Evolutionary conservation across 2,888 invertebrate species (phyloP).

Genomic region (Yponomeuta malinellus): DNA sequence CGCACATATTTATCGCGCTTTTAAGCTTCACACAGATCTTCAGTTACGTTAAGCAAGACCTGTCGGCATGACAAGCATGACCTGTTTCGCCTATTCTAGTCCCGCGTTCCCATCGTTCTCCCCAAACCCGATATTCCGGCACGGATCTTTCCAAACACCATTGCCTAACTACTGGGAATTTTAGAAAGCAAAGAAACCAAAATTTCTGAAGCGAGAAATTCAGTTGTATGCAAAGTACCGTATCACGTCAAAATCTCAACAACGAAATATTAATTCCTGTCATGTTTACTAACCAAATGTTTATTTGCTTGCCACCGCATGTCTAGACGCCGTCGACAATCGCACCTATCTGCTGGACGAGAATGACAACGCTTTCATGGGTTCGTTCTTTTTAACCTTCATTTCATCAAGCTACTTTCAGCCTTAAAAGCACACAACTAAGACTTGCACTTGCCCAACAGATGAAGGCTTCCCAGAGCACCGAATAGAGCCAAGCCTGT

Average conservation of each 20-base stretch:
- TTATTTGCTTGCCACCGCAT: constrained; percentile 37
- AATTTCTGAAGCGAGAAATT: no score
- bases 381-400: constrained; percentile 53
- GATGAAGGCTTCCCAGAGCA: constrained; percentile 60
- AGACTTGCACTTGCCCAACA: constrained; percentile 25
- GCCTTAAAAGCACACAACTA: background rate
- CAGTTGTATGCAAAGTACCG: no score
- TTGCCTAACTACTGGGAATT: no score
- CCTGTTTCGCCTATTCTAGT: no score
- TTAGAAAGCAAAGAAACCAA: no score
- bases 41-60: no score
- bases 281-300: constrained; percentile 34
- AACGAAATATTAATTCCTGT: background rate
- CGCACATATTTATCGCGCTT: no score
- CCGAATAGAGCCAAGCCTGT: constrained; percentile 60
- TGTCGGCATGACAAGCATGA: no score
- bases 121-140: no score
- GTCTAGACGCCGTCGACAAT: constrained; percentile 84
- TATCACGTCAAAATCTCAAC: background rate
- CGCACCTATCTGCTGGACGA: constrained; percentile 86
- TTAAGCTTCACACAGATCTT: no score
- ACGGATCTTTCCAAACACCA: no score
- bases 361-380: constrained; percentile 78
- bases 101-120: no score
- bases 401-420: constrained; percentile 13